phyloP scores from a whole-genome alignment of 1,140 invertebrate species.

The Camponotus pennsylvanicus region DNA sequence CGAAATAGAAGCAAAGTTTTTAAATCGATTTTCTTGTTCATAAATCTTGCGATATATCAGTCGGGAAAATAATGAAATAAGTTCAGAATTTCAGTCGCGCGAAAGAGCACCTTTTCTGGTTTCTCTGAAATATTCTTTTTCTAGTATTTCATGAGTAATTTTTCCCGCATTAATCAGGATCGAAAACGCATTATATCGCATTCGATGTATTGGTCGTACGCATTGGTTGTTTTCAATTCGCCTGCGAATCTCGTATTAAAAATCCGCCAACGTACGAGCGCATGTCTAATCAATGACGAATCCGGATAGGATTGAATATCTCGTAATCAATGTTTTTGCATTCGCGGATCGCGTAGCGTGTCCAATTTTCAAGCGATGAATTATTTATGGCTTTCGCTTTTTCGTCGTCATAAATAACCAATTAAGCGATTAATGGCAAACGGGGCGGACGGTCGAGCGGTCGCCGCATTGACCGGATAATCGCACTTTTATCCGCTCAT shows the following conservation, averaged over 20 bases:
- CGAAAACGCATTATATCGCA: not conserved
- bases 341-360: constrained; percentile 19
- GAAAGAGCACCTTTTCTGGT: not conserved
- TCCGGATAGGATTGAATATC: constrained; percentile 43
- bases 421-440: constrained; percentile 59
- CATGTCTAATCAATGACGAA: constrained; percentile 44
- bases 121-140: constrained; percentile 9
- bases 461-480: constrained; percentile 14
- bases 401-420: constrained; percentile 57
- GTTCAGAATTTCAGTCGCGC: constrained; percentile 15
- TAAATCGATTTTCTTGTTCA: constrained; percentile 26
- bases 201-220: not conserved
- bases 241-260: not conserved
- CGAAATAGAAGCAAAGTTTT: not conserved
- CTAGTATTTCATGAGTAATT: not conserved
- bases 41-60: constrained; percentile 24
- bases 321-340: constrained; percentile 51
- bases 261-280: not conserved
- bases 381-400: constrained; percentile 54
- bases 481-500: constrained; percentile 57
- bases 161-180: not conserved
- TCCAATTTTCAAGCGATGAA: constrained; percentile 57
- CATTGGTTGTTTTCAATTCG: constrained; percentile 22
- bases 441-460: constrained; percentile 17
- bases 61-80: constrained; percentile 12